Base-by-base conservation (phyloP, 2,797 vertebrate species). In the Sebastes reedi region DNA sequence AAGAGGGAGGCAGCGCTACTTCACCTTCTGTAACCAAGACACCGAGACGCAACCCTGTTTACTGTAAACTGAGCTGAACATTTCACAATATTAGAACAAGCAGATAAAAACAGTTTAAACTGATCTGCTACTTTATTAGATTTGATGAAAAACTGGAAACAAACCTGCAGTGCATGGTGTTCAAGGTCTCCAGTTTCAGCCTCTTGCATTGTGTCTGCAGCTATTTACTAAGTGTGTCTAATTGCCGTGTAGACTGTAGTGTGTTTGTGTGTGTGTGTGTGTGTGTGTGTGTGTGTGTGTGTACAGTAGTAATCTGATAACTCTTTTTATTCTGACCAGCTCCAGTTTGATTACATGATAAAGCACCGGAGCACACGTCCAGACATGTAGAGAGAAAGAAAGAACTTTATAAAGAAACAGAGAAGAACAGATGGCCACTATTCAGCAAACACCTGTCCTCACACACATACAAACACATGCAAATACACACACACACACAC, bases 371-470 rank as follows among this genome's bases (percentile, higher is more conserved):
- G 4, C 12, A 8, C 24, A 5, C 30, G 32, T 81, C 36, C 16
- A 7, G 25, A 67, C 79, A 67, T 3, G 59, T 18, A 55, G 56
- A 67, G 25, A 42, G 20, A 72, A 12, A 62, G 22, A 58, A 36
- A 72, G 11, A 56, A 13, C 8, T 20, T 30, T 13, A 27, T 56
- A 25, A 50, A 32, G 66, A 82, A 60, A 30, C 25, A 32, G 32
- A 52, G 72, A 50, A 69, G 42, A 75, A 67, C 88, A 90, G 84
- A 72, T 87, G 88, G 87, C 1, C 13, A 0, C 36, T 16, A 36
- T 69, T 77, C 74, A 77, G 62, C 70, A 75, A 52, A 77, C 87
- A 86, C 85, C 87, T 90, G 85, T 84, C 72, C 74, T 5, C 58
- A n/a, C 54, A 67, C 72, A 32, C 22, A 54, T 27, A 42, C 52